Evolutionary conservation across 2,888 invertebrate genomes (phyloP).

Genomic region (Dicyrtoma fusca): DNA sequence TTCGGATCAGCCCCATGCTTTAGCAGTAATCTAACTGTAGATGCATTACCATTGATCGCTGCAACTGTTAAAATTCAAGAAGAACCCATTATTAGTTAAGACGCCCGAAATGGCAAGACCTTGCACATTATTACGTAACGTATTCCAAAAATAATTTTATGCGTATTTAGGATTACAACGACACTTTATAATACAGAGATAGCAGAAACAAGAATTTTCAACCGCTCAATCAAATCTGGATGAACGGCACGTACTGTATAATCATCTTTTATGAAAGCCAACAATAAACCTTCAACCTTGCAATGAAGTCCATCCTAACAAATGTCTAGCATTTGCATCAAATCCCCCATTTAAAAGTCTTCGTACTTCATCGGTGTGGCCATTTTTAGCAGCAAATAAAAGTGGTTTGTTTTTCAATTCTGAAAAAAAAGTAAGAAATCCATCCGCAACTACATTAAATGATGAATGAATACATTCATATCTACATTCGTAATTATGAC

Average conservation of each 20-base stretch:
- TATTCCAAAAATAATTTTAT: no score
- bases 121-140: no score
- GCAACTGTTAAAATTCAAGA: conserved; percentile 73
- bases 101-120: no score
- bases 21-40: conserved; percentile 67
- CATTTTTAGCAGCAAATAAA: conserved; percentile 24
- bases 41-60: conserved; percentile 73
- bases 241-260: no score
- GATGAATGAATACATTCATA: background rate
- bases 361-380: conserved; percentile 27
- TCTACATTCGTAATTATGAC: background rate
- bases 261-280: no score
- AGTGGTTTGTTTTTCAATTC: conserved; percentile 1
- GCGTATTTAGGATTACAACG: no score
- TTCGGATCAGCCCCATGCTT: conserved; percentile 80
- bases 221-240: background rate
- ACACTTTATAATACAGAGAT: background rate
- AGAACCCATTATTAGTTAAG: background rate
- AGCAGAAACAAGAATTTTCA: background rate
- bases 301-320: conserved; percentile 83
- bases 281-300: no score
- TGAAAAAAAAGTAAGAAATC: background rate
- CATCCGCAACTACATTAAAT: background rate
- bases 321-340: conserved; percentile 72
- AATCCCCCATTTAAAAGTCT: conserved; percentile 53